Base-by-base conservation (phyloP, 1,140 invertebrate genomes). In the Octopus sinensis region DNA sequence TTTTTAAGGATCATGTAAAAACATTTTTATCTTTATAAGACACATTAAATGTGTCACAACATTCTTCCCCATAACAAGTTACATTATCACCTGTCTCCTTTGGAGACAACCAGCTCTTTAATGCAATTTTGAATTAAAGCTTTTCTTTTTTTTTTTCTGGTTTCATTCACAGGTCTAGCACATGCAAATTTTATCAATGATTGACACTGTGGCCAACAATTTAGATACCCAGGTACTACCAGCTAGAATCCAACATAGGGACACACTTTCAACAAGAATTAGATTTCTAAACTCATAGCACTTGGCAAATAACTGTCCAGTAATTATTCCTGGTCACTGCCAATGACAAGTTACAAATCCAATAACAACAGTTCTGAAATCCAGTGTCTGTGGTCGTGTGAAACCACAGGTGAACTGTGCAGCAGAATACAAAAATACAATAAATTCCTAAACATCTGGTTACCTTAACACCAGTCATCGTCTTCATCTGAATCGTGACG, bases 381-480 rank as follows among this genome's bases (percentile, higher is more conserved):
- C 30, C 30, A 43, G 30, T 43, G 30, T 43, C 30, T 43, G 10
- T 51, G 53, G 53, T n/a, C 53, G 17, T 52, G 53, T n/a, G n/a
- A 23, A 54, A 62, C 78, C 53, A 30, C 23, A 56, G 30, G 6
- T 79, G 17, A 23, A 79, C 23, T 43, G 5, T 79, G 51, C 53
- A 54, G 56, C 78, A 79, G 54, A 56, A 52, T 79, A 79, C 13
- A 56, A 79, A 56, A 79, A 56, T 56, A 81, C 76, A 81, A 76
- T 54, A 78, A 54, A 68, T 53, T 23, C 43, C 17, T 76, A 82
- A 43, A 43, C 52, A 7, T 43, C 52, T n/a, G 12, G 9, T 23
- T 88, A 87, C 87, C 88, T 87, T 87, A 89, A 79, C 88, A 87
- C 43, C 86, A 86, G 30, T 88, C 87, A 30, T 87, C 86, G 68